Percentiles rank a stretch among this genome's conserved stretches.
phyloP scores from a whole-genome alignment of 2,113 vertebrate species.

The Centropristis striata region DNA sequence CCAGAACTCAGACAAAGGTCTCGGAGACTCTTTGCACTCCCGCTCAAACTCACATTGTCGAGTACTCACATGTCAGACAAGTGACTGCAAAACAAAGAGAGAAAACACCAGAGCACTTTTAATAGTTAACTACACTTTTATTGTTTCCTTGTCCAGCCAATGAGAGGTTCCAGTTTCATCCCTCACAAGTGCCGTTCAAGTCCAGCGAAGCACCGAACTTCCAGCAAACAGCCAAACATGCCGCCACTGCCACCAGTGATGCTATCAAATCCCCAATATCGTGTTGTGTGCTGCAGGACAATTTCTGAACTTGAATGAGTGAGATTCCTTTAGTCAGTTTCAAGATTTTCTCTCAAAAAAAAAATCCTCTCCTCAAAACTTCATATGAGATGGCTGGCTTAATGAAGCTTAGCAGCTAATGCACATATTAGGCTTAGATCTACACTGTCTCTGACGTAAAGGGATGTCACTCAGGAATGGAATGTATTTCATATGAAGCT shows the following conservation, averaged over 20 bases:
- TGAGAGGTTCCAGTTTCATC: slow-evolving; percentile 73
- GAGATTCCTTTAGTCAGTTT: slow-evolving; percentile 67
- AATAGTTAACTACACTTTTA: slow-evolving; percentile 84
- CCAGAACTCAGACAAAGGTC: not conserved
- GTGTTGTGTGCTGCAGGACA: slow-evolving; percentile 25
- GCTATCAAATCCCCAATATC: slow-evolving; percentile 51
- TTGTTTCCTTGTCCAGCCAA: slow-evolving; percentile 80
- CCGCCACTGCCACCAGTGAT: slow-evolving; percentile 50
- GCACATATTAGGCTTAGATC: slow-evolving; percentile 64
- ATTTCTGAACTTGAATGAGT: slow-evolving; percentile 52
- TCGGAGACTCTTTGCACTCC: not conserved
- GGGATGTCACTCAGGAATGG: slow-evolving; percentile 85
- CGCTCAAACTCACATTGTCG: not conserved
- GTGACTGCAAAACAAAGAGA: slow-evolving; percentile 13
- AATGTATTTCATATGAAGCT: slow-evolving; percentile 80
- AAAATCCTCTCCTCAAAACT: slow-evolving; percentile 22
- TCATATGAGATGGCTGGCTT: slow-evolving; percentile 47
- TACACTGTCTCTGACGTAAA: slow-evolving; percentile 71
- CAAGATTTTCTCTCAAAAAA: slow-evolving; percentile 30
- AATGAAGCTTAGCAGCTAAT: slow-evolving; percentile 62
- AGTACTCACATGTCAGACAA: not conserved
- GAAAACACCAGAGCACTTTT: slow-evolving; percentile 13
- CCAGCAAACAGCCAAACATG: slow-evolving; percentile 57
- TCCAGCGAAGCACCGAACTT: slow-evolving; percentile 58
- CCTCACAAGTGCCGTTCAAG: slow-evolving; percentile 66